Evolutionary conservation across 2,888 invertebrate genomes (phyloP).

Genomic region (Torymus auratus): DNA sequence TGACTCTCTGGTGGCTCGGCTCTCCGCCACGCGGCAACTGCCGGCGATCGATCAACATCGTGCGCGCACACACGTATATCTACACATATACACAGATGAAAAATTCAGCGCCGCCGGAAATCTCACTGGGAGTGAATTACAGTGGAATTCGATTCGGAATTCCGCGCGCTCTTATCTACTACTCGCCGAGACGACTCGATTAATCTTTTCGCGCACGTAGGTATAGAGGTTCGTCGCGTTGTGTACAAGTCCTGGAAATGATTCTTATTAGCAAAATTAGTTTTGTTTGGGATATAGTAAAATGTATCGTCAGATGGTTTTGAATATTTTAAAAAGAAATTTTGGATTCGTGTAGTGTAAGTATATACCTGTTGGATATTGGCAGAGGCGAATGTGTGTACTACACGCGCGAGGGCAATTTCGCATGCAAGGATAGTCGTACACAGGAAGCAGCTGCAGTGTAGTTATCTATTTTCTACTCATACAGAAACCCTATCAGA

Average conservation of each 20-base stretch:
- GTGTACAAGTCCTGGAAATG: neutral
- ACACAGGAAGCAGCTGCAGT: neutral
- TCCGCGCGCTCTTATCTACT: neutral
- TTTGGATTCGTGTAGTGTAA: too few species aligned
- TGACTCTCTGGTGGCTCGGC: neutral
- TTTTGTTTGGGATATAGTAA: too few species aligned
- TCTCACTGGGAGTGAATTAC: constrained; percentile 24
- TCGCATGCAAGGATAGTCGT: too few species aligned
- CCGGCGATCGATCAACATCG: constrained; percentile 23
- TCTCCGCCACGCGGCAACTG: too few species aligned
- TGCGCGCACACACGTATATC: neutral
- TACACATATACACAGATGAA: neutral
- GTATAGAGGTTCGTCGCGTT: neutral
- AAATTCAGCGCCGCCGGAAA: constrained; percentile 23
- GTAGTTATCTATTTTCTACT: too few species aligned
- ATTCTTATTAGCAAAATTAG: too few species aligned
- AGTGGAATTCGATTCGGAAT: constrained; percentile 18
- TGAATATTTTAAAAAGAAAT: too few species aligned
- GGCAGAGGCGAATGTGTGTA: too few species aligned
- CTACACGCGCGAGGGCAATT: too few species aligned
- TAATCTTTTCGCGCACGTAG: constrained; percentile 2
- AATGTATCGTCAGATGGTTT: too few species aligned
- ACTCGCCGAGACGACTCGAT: neutral
- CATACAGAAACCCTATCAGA: too few species aligned
- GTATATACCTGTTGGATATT: too few species aligned